phyloP scores from a whole-genome alignment of 2,113 vertebrate genomes.

The Butorides virescens region DNA sequence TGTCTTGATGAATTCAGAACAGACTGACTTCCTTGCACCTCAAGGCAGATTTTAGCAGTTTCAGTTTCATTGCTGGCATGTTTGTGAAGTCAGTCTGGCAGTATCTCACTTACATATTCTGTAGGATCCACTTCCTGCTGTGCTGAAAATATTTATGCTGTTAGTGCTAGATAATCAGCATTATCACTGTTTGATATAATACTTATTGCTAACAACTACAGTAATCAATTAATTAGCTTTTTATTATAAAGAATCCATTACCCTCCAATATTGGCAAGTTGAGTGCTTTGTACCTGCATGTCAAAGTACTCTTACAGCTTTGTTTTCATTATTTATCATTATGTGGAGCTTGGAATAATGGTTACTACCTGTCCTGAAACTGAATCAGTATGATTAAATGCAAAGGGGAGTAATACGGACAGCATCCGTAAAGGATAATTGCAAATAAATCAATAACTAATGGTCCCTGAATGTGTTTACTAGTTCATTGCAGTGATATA shows the following conservation, averaged over 20 bases:
- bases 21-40: not conserved
- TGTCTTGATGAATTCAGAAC: not conserved
- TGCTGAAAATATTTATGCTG: not conserved
- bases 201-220: not conserved
- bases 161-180: not conserved
- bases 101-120: not conserved
- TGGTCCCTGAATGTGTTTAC: slow-evolving; percentile 58
- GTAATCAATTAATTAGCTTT: slow-evolving; percentile 21
- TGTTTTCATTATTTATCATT: slow-evolving; percentile 34
- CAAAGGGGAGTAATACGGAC: not conserved
- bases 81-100: not conserved
- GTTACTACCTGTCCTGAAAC: slow-evolving; percentile 27
- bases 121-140: not conserved
- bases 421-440: slow-evolving; percentile 38
- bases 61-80: not conserved
- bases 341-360: not conserved
- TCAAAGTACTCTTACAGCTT: not conserved
- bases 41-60: not conserved
- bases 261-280: not conserved
- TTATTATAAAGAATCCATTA: not conserved
- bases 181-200: not conserved
- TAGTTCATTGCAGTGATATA: slow-evolving; percentile 48
- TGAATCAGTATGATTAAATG: slow-evolving; percentile 16
- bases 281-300: not conserved
- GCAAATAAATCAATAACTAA: slow-evolving; percentile 68